Evolutionary conservation across 1,140 invertebrate genomes (phyloP), one percentile per base, ranked within the genome.

Genomic region (Drosophila burlai): DNA sequence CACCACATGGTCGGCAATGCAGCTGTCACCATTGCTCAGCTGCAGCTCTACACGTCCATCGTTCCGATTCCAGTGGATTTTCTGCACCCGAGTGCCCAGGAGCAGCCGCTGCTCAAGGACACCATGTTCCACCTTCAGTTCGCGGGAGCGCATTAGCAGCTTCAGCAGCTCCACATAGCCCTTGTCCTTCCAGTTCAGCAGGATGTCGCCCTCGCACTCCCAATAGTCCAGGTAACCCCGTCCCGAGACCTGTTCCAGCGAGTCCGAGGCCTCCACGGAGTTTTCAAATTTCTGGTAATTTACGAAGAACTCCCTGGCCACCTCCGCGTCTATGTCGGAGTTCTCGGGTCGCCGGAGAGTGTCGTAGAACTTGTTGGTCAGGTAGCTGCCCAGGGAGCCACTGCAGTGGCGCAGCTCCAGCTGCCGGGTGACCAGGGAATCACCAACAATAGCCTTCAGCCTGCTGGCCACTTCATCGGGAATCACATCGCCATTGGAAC

Each of bases 1-100:
- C 64, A 97, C 95, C 3, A 96, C 95, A 92, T 95, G 95, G 80
- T 96, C 95, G 9, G 95, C 95, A 9, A 92, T 77, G 80, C 94
- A 95, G 15, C 81, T 62, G n/a, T 94, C 94, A 2, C 95, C 95
- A 81, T 96, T 95, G 45, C 91, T 93, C 71, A 96, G 95, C n/a
- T 92, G 93, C 9, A 96, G 92, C 31, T 92, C 83, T 4, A 93
- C 90, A 2, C 82, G 74, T 2, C 78, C 61, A 80, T 93, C 92
- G 18, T 92, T 93, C 4, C 92, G 76, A 61, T 93, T 91, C 94
- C 94, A 95, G 31, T 82, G 69, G 40, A 95, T 94, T 60, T 93
- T 93, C 2, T 55, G 73, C 0, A 95, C 95, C 74, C 93, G 85
- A 68, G 94, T 94, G n/a, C 91, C 92, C 10, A 95, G 91, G 2